These are phyloP conservation scores for Cossypha dichroa DNA, from an alignment of 2,797 vertebrate species.

Conservation along the genomic window DNA sequence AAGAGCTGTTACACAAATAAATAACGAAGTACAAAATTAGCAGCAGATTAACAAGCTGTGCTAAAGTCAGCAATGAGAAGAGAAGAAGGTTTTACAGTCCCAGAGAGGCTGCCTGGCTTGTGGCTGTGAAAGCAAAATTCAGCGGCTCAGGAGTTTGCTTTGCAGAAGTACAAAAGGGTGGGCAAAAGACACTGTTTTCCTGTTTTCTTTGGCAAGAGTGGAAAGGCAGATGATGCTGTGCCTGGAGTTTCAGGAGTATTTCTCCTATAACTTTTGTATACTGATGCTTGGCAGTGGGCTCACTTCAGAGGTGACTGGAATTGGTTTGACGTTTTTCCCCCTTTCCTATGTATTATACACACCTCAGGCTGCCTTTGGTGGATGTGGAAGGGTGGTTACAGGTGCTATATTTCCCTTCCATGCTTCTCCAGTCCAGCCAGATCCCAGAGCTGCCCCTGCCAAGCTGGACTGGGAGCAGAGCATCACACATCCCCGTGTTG, in stretches of 20 bases:
- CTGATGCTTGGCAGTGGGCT: neutral
- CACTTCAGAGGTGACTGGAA: neutral
- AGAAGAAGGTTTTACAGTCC: neutral
- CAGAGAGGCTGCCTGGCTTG: neutral
- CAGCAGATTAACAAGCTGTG: conserved; percentile 24
- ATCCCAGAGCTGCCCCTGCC: fast-evolving
- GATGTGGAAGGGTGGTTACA: neutral
- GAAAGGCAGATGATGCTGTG: neutral
- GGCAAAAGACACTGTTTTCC: neutral
- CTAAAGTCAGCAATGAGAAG: neutral
- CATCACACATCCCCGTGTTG: fast-evolving
- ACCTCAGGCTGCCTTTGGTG: neutral
- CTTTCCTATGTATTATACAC: neutral
- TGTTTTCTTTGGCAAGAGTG: conserved; percentile 1
- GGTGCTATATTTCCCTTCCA: neutral
- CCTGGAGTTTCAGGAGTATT: neutral
- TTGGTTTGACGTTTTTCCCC: neutral
- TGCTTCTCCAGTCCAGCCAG: neutral
- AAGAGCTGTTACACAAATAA: conserved; percentile 51
- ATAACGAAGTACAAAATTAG: conserved; percentile 18
- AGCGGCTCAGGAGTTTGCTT: neutral
- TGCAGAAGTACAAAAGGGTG: neutral
- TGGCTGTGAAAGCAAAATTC: neutral
- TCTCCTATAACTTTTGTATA: neutral
- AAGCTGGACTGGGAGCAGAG: neutral